These are phyloP conservation scores for Drosophila jambulina DNA, from an alignment of 1,140 invertebrate species.

Conservation along the genomic window DNA sequence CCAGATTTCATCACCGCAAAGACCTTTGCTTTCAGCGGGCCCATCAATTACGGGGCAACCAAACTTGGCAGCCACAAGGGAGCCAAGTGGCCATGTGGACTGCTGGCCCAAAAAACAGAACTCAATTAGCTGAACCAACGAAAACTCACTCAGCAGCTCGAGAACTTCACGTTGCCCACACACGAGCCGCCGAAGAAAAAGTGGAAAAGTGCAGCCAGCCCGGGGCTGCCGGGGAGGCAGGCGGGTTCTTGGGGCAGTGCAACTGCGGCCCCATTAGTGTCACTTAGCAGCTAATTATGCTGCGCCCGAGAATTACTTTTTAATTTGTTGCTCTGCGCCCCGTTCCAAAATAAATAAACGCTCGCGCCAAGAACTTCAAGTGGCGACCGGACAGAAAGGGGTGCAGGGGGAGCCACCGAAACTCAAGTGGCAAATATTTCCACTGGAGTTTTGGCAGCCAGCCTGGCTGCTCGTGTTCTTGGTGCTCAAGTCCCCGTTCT, in stretches of 20 bases:
- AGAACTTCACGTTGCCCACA: constrained; percentile 42
- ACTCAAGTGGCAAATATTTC: constrained; percentile 68
- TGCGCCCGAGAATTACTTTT: constrained; percentile 78
- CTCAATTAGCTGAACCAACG: constrained; percentile 67
- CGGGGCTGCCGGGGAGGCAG: constrained; percentile 6
- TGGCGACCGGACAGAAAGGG: background rate
- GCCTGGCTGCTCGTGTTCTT: constrained; percentile 58
- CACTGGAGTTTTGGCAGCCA: constrained; percentile 69
- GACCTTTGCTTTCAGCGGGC: constrained; percentile 62
- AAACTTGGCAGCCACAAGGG: constrained; percentile 73
- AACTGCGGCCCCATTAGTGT: constrained; percentile 68
- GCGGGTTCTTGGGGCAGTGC: constrained; percentile 37
- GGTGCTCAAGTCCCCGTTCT: background rate
- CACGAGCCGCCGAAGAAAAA: constrained; percentile 26
- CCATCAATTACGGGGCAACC: constrained; percentile 60
- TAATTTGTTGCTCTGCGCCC: constrained; percentile 73
- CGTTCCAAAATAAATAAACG: constrained; percentile 74
- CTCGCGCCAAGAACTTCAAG: constrained; percentile 37
- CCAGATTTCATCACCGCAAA: constrained; percentile 61
- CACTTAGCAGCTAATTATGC: constrained; percentile 81
- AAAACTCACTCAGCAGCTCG: constrained; percentile 44
- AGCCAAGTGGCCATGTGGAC: constrained; percentile 62
- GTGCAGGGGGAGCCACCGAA: constrained; percentile 20
- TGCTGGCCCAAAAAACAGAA: constrained; percentile 58
- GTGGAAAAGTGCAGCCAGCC: constrained; percentile 32